phyloP scores from a whole-genome alignment of 2,113 vertebrate species.

The Takifugu flavidus region DNA sequence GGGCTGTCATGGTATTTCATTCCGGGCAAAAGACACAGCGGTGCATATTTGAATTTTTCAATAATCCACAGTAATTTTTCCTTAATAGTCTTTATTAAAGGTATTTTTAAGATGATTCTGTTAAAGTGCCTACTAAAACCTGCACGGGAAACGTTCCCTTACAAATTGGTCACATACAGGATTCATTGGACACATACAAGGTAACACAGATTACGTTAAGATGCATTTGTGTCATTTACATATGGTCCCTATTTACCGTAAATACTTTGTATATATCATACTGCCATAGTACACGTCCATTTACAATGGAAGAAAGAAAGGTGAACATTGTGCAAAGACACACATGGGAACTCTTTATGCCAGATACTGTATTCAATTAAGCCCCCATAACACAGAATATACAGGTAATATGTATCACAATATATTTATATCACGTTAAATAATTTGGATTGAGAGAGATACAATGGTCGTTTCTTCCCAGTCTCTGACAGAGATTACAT shows the following conservation, averaged over 20 bases:
- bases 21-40: neutral
- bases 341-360: constrained; percentile 44
- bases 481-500: constrained; percentile 52
- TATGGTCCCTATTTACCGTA: constrained; percentile 64
- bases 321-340: constrained; percentile 72
- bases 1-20: neutral
- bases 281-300: constrained; percentile 54
- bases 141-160: constrained; percentile 36
- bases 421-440: constrained; percentile 63
- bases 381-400: constrained; percentile 60
- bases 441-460: constrained; percentile 50
- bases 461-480: constrained; percentile 41
- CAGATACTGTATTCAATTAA: constrained; percentile 42
- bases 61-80: constrained; percentile 26
- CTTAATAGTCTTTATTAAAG: constrained; percentile 70
- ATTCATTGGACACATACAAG: constrained; percentile 55
- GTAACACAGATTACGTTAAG: constrained; percentile 55
- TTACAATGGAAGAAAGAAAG: constrained; percentile 68
- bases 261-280: constrained; percentile 49
- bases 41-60: constrained; percentile 2
- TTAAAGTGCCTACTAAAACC: constrained; percentile 72
- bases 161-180: constrained; percentile 43
- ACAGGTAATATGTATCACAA: constrained; percentile 60
- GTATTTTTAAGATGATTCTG: constrained; percentile 55
- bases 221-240: constrained; percentile 56